Evolutionary conservation across 1,140 invertebrate genomes (phyloP), one percentile per base, ranked within the genome.

Genomic region (Euwallacea fornicatus): DNA sequence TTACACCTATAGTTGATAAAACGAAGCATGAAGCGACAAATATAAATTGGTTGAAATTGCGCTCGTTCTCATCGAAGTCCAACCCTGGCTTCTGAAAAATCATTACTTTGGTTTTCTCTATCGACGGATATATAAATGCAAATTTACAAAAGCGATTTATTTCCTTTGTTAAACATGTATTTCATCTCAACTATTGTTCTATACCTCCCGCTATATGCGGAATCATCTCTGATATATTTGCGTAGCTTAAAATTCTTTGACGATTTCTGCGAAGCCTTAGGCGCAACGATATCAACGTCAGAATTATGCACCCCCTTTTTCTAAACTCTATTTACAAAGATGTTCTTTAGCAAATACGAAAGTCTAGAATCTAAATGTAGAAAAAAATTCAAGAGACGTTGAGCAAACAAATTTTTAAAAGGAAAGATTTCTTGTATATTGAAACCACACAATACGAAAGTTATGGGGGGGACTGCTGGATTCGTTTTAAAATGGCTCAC

Each of bases 271-370:
- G 21, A n/a, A 54, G 63, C 46, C 53, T 41, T 65, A 41, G 63
- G 63, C 63, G 54, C 33, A 65, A 65, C 54, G 46, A 65, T 53
- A 65, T 65, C 63, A 65, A 65, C 63, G 63, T 65, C 50, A 65
- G 54, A 53, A 65, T 65, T 65, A 65, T 65, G 53, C 63, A 65
- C 47, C 53, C 63, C 15, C 50, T 55, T 65, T 44, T 63, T 63
- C 61, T 16, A 63, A 63, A 44, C 63, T 65, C n/a, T 65, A 65
- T 65, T 65, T 65, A 65, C 46, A 54, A 65, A 65, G 47, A 65
- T 41, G 63, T 65, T 55, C 53, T 55, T 53, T 15, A 21, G 63
- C 47, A 54, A 65, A 55, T 42, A 65, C 15, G 63, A 9, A 42
- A 54, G 15, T 21, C 63, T 65, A n/a, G 11, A 65, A 46, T 46